Conservation (phyloP, 2,113 vertebrate genomes). For the Jacana jacana region DNA sequence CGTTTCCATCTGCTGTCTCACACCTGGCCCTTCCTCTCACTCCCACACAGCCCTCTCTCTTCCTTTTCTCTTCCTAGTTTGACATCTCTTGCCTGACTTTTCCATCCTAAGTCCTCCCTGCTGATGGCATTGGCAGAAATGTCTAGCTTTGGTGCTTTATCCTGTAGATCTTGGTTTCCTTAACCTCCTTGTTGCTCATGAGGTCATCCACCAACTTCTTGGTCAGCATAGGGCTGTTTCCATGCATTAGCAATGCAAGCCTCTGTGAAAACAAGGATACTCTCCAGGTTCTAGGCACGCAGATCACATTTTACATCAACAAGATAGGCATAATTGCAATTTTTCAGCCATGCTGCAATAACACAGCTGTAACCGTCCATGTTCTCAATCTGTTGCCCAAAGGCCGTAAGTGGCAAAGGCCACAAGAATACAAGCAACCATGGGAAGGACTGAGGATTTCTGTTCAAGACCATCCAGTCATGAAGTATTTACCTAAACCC, state of each 20-base stretch:
- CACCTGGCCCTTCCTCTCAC: background rate
- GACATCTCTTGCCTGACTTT: background rate
- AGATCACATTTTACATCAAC: background rate
- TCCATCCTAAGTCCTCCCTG: background rate
- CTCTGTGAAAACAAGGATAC: accelerated
- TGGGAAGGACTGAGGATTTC: background rate
- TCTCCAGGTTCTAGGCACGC: background rate
- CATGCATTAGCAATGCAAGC: accelerated
- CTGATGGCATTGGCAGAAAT: background rate
- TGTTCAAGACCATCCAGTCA: background rate
- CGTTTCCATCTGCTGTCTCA: background rate
- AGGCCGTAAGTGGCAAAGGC: background rate
- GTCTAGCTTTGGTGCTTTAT: background rate
- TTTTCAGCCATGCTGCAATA: background rate
- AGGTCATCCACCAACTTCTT: background rate
- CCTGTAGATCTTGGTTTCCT: background rate
- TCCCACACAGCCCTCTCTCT: background rate
- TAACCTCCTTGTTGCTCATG: background rate
- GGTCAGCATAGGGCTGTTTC: background rate
- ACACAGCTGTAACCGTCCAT: background rate
- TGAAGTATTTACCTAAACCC: background rate
- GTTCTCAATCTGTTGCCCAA: background rate
- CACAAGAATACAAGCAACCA: background rate
- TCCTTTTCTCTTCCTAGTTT: background rate
- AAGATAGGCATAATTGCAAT: background rate